These are phyloP conservation scores for Epicampocera succincta DNA, from an alignment of 2,888 invertebrate species.

Conservation along the genomic window DNA sequence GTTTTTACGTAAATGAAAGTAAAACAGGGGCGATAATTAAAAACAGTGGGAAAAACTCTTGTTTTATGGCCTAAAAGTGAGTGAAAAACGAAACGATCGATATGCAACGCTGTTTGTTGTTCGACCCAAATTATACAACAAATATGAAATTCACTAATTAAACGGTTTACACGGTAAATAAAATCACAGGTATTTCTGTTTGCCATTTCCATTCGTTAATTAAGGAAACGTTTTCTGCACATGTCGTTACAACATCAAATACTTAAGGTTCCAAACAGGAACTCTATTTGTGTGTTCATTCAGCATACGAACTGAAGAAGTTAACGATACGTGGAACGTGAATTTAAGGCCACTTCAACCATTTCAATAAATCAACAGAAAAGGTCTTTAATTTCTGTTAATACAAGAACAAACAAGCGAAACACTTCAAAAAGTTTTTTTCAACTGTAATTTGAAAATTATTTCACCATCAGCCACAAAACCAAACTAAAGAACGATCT, in stretches of 20 bases:
- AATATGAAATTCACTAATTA: constrained; percentile 33
- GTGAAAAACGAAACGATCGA: constrained; percentile 22
- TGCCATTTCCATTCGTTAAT: not conserved
- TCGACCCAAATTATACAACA: constrained; percentile 32
- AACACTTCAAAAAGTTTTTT: not conserved
- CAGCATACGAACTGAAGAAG: not conserved
- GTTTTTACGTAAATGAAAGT: constrained; percentile 37
- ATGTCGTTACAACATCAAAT: constrained; percentile 1
- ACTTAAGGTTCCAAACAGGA: constrained; percentile 23
- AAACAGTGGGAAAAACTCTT: not conserved
- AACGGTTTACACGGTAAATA: constrained; percentile 43
- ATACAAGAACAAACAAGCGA: constrained; percentile 15
- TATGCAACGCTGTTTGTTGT: constrained; percentile 32
- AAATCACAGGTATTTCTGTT: constrained; percentile 30
- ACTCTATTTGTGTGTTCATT: not conserved
- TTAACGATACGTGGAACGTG: no score
- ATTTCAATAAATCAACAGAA: not conserved
- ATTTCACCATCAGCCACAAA: not conserved
- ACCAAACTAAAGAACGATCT: constrained; percentile 42
- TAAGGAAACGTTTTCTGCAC: constrained; percentile 2
- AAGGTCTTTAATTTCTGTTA: not conserved
- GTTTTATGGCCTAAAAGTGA: not conserved
- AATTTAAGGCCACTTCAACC: not conserved
- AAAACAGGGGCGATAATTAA: constrained; percentile 6
- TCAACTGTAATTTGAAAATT: not conserved